A percentile compares a stretch with the other conserved stretches of the same genome.
Conservation (phyloP, 2,113 vertebrate species). For the Colius striatus region DNA sequence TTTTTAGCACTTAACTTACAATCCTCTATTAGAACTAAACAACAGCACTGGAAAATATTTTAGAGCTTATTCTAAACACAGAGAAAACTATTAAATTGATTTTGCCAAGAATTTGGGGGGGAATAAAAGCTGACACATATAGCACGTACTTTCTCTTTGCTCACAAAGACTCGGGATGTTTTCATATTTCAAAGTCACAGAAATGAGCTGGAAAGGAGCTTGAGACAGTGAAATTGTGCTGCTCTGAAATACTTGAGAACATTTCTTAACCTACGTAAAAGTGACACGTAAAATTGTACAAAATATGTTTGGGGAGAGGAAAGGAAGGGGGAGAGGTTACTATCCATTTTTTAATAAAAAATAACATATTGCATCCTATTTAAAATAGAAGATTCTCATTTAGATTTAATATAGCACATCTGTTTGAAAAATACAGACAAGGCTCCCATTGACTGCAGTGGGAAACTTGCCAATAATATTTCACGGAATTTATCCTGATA, state of each 20-base stretch:
- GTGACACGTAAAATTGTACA: neutral
- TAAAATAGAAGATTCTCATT: slow-evolving; percentile 35
- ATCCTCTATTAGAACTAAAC: neutral
- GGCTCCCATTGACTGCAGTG: slow-evolving; percentile 15
- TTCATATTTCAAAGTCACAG: neutral
- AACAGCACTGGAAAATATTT: neutral
- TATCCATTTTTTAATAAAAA: neutral
- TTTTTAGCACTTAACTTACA: neutral
- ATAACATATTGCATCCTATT: slow-evolving; percentile 5
- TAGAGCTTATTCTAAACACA: neutral
- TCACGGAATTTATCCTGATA: slow-evolving; percentile 35
- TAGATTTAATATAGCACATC: slow-evolving; percentile 51
- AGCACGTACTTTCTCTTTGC: neutral
- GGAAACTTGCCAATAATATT: slow-evolving; percentile 58
- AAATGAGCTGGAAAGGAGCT: neutral
- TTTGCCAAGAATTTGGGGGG: neutral
- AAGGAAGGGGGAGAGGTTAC: neutral
- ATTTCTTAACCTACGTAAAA: neutral
- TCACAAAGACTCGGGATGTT: neutral
- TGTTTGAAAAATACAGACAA: slow-evolving; percentile 57
- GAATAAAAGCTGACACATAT: neutral
- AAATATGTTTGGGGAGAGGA: neutral
- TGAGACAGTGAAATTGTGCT: neutral
- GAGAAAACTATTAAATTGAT: neutral
- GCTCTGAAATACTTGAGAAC: neutral